phyloP scores from a whole-genome alignment of 1,140 invertebrate genomes.

The Grapholita molesta region DNA sequence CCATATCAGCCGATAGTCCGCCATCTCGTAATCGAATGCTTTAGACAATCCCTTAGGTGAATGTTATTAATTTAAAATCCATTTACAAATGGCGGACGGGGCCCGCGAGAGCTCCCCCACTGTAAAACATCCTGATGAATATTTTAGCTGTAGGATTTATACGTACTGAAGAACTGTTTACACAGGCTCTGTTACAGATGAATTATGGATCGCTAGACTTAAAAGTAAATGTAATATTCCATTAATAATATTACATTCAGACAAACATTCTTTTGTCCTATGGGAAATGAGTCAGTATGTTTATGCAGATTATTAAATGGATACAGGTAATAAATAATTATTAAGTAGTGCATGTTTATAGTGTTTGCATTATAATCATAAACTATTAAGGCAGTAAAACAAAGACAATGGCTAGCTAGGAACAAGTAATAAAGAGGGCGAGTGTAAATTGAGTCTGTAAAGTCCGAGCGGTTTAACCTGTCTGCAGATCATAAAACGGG shows the following conservation, averaged over 20 bases:
- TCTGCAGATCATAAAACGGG: neutral
- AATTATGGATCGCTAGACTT: neutral
- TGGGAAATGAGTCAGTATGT: neutral
- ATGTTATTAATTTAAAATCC: constrained; percentile 40
- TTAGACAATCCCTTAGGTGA: constrained; percentile 35
- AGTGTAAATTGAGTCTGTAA: neutral
- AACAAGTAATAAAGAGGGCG: neutral
- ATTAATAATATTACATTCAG: neutral
- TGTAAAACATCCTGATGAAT: constrained; percentile 39
- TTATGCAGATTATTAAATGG: neutral
- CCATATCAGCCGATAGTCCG: constrained; percentile 8
- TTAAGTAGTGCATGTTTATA: too few relatives aligned
- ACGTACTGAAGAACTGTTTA: neutral
- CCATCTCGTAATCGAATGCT: constrained; percentile 27
- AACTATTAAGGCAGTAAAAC: too few relatives aligned
- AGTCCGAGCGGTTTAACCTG: neutral
- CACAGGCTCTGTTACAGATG: neutral
- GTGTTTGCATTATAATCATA: too few relatives aligned
- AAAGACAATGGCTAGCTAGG: neutral
- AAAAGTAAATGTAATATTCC: neutral
- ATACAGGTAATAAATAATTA: too few relatives aligned
- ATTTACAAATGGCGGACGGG: constrained; percentile 37
- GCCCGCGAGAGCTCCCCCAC: constrained; percentile 22
- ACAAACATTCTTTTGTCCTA: neutral
- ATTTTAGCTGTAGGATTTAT: constrained; percentile 29